Evolutionary conservation across 1,140 invertebrate genomes (phyloP).

Genomic region (Macrobrachium rosenbergii): DNA sequence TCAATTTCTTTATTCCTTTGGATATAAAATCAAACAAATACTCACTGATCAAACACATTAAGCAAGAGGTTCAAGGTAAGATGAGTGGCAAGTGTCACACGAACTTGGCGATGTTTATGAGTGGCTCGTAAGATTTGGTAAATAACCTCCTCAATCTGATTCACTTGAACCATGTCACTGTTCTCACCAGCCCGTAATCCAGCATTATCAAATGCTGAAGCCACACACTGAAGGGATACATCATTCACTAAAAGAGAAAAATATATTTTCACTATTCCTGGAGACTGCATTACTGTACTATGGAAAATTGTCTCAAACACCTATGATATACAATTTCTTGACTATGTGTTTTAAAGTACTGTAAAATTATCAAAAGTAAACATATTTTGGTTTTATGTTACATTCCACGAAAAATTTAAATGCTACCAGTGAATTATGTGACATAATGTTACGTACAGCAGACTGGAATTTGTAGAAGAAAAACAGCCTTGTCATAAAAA

Average conservation of each 20-base stretch:
- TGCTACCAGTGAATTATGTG: slow-evolving; percentile 69
- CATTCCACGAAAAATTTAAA: no score
- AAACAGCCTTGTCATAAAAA: slow-evolving; percentile 74
- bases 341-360: no score
- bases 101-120: slow-evolving; percentile 69
- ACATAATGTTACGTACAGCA: slow-evolving; percentile 74
- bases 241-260: slow-evolving; percentile 69
- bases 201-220: slow-evolving; percentile 42
- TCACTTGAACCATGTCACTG: slow-evolving; percentile 47
- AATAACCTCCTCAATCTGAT: slow-evolving; percentile 53
- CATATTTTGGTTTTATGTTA: no score
- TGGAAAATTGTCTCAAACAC: not conserved
- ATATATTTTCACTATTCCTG: slow-evolving; percentile 70
- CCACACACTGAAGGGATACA: slow-evolving; percentile 54
- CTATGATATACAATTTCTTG: slow-evolving; percentile 70
- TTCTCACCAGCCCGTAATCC: slow-evolving; percentile 42
- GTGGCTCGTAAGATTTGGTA: slow-evolving; percentile 27
- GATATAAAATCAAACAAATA: slow-evolving; percentile 26
- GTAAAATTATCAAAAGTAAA: no score
- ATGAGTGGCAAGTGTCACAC: slow-evolving; percentile 75
- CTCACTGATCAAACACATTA: slow-evolving; percentile 78
- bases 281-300: not conserved
- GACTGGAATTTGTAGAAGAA: slow-evolving; percentile 74
- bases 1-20: no score
- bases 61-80: slow-evolving; percentile 76